Evolutionary conservation across 2,888 invertebrate species (phyloP), one percentile per base, ranked within the genome.

Genomic region (Metalampra italica): DNA sequence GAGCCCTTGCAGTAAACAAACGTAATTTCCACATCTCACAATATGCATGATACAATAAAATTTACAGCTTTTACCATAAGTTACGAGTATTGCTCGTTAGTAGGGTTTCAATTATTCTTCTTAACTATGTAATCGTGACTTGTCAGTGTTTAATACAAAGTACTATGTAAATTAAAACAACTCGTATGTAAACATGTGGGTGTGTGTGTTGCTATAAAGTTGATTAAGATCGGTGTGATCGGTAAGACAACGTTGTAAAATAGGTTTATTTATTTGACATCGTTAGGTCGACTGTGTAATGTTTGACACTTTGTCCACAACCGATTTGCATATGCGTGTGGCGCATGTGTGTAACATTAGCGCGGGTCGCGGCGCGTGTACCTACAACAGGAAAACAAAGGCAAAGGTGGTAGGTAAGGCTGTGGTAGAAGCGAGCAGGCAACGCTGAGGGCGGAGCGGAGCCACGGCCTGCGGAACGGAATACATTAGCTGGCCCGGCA

Each of bases 401-500:
- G 75, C 69, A 60, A 64, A 61, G 65, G 68, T 60, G 5, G 22
- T 22, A 5, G 22, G 3, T n/a, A 79, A 80, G 77, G 75, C 69
- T 60, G n/a, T n/a, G n/a, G n/a, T n/a, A n/a, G 64, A 60, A 65
- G 69, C 60, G 30, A 7, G 30, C 7, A 30, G 8, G 36, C n/a
- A 70, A 66, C 57, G 61, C 56, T 63, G 75, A 78, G 79, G 84
- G 78, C 70, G 80, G 76, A 75, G 72, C 73, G 22, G 22, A 22
- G 22, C 22, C 5, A 22, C 22, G 22, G 61, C 64, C 71, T 75
- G 74, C 73, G 77, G 75, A 71, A 74, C 64, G 74, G 87, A 83
- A 89, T 88, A 89, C 77, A 89, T 89, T 89, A 88, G 73, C 78
- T 73, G 67, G 76, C 79, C 72, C 78, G 73, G 67, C 75, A 76